Evolutionary conservation across 2,113 vertebrate species (phyloP), one percentile per base, ranked within the genome.

Genomic region (Myiopsitta monachus): DNA sequence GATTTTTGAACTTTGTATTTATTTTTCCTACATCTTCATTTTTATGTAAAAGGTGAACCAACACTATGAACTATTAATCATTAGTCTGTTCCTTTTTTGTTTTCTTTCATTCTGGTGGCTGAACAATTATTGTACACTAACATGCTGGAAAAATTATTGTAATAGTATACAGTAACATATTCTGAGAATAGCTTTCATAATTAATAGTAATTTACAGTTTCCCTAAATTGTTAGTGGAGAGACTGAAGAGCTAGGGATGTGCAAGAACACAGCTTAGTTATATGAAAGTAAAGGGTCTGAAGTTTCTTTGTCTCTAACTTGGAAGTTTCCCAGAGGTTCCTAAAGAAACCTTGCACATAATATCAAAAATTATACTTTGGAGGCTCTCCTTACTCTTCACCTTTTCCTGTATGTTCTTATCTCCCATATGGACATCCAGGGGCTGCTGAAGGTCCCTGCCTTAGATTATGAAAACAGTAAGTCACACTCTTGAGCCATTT

Each of bases 181-280:
- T 90, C 14, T 41, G 41, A 82, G 11, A 63, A 62, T 44, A 79
- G 14, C 36, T 83, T 93, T 83, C 44, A 15, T 18, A 66, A 69
- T 51, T 73, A 79, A 38, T 19, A 66, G 6, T 14, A 69, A 57
- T 52, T 73, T 61, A 8, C n/a, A 66, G 49, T 12, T 83, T 90
- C 18, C 7, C 3, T n/a, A 47, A 76, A 27, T 62, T 31, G 6
- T 27, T 57, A 74, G 2, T 0, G 0, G n/a, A 7, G 21, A 66
- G 11, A n/a, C 33, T 39, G 41, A 68, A 85, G 41, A 61, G 7
- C 11, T 38, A 19, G 19, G 4, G 5, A 18, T 69, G 22, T 67
- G 41, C 17, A 43, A 67, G 69, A 80, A 0, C 7, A 36, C 7
- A 36, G 19, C 14, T 70, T 83, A 21, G 3, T 76, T 47, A 14